These are phyloP conservation scores for Sycobia sp. DNA, from an alignment of 1,140 invertebrate genomes.

Conservation along the genomic window DNA sequence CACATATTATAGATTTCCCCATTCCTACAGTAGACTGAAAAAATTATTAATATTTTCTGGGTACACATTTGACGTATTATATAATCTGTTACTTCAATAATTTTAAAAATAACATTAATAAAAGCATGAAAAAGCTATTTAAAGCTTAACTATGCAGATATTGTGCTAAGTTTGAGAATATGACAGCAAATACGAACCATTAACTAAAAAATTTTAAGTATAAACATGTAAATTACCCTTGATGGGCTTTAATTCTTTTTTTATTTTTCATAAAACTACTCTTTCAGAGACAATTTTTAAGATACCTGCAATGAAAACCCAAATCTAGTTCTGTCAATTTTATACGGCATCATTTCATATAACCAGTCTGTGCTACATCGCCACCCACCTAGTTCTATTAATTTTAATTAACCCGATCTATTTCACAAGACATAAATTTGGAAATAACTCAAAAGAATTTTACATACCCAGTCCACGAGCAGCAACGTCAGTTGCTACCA, in stretches of 20 bases:
- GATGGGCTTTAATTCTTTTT: constrained; percentile 22
- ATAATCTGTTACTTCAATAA: not conserved
- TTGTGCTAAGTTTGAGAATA: constrained; percentile 34
- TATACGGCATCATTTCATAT: constrained; percentile 59
- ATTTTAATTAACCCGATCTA: constrained; percentile 6
- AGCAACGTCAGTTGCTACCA: constrained; percentile 98
- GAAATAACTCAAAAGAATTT: constrained; percentile 9
- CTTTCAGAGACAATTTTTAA: constrained; percentile 17
- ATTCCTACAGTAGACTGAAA: not conserved
- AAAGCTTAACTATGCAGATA: too few relatives aligned
- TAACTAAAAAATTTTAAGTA: constrained; percentile 6
- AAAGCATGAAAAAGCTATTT: too few relatives aligned
- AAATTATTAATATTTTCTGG: not conserved
- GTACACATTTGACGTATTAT: not conserved
- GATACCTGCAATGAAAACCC: not conserved
- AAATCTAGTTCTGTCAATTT: not conserved
- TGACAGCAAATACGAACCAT: constrained; percentile 24
- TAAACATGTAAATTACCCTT: not conserved
- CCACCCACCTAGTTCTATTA: constrained; percentile 48
- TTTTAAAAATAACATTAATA: not conserved
- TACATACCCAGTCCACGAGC: constrained; percentile 95
- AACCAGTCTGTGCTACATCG: constrained; percentile 64
- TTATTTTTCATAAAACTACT: constrained; percentile 20
- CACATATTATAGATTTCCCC: constrained; percentile 10
- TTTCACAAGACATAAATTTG: not conserved